Base-by-base conservation (phyloP, 2,113 vertebrate species). In the Bostrychus sinensis region DNA sequence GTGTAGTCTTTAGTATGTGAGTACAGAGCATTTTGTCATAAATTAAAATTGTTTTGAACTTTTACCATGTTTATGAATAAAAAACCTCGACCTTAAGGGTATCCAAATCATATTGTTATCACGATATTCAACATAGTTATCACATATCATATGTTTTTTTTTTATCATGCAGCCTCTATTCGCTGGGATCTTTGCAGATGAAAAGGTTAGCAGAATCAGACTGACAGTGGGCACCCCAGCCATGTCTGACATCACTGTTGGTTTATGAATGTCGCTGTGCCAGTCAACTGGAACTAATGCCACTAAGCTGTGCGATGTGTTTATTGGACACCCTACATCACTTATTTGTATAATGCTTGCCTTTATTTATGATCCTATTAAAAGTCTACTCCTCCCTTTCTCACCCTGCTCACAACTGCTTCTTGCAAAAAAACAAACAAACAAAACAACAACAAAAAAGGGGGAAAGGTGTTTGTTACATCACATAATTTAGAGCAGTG, bases 281-380 rank as follows among this genome's bases (percentile, higher is more conserved):
- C 78, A 73, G 58, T 86, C 62, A 77, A 61, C 72, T 74, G 73
- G 75, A 88, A 87, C 76, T 89, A 86, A 90, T 87, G 72, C 75
- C 75, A 23, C 62, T 84, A 81, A 87, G 85, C 87, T 85, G 81
- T 72, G 76, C 41, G 13, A 68, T 36, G 57, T 69, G 64, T 87
- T 88, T 84, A 83, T 64, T 63, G 39, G 65, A 81, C 72, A 55
- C 48, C 72, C 37, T 83, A 80, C 86, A 90, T 87, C 45, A 84
- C 80, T 87, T 38, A 68, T 83, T 77, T 76, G 80, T 68, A 50
- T 54, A 69, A 58, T 58, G 51, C 34, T 51, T 58, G 25, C 46
- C 13, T 63, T 80, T 57, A 81, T 81, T 75, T 79, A 69, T 70
- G 70, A 17, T 20, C 25, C 41, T 43, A 19, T 56, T 30, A n/a